Evolutionary conservation across 1,140 invertebrate genomes (phyloP).

Genomic region (Agrilus planipennis): DNA sequence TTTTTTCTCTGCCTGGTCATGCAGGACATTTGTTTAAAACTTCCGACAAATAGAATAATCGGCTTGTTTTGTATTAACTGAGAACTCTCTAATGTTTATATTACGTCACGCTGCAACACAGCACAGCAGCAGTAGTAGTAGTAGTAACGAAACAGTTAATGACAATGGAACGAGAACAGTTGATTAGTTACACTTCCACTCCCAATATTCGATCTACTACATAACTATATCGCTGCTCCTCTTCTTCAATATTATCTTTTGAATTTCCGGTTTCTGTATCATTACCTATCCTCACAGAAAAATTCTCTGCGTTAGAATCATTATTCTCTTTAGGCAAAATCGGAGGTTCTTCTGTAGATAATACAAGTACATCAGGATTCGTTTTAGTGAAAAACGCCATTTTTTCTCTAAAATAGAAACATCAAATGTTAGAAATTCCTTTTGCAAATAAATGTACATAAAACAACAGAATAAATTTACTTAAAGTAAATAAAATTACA

Average conservation of each 20-base stretch:
- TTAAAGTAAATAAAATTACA: no score
- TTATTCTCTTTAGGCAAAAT: slow-evolving; percentile 8
- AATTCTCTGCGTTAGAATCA: background rate
- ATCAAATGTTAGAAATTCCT: slow-evolving; percentile 13
- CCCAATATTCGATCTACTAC: slow-evolving; percentile 54
- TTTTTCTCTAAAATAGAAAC: slow-evolving; percentile 72
- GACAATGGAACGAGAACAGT: no score
- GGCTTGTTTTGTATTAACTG: no score
- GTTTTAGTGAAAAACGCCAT: slow-evolving; percentile 88
- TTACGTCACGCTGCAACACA: no score
- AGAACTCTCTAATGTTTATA: no score
- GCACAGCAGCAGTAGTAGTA: no score
- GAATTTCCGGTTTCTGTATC: slow-evolving; percentile 6
- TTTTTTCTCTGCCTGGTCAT: no score
- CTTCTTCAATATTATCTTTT: slow-evolving; percentile 8
- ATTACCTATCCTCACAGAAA: background rate
- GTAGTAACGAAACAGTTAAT: no score
- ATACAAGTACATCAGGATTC: slow-evolving; percentile 61
- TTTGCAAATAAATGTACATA: no score
- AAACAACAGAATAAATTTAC: no score
- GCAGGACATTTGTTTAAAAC: no score
- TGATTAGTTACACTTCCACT: slow-evolving; percentile 57
- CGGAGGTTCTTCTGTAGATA: slow-evolving; percentile 47
- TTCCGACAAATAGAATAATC: no score
- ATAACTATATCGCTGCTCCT: slow-evolving; percentile 45